These are phyloP conservation scores for Ganaspis brasiliensis DNA, from an alignment of 2,888 invertebrate species.

Conservation along the genomic window DNA sequence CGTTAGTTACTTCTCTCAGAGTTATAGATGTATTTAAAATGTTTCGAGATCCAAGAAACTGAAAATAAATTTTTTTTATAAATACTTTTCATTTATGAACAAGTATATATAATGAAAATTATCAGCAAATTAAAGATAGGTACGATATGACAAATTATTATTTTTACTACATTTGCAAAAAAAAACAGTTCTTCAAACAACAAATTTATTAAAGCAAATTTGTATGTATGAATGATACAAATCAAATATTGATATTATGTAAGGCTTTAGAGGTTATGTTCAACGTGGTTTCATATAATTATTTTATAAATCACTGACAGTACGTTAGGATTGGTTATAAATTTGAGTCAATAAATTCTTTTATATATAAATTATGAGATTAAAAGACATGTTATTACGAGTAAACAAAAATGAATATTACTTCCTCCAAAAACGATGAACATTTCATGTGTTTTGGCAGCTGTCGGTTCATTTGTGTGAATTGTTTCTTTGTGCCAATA, in stretches of 20 bases:
- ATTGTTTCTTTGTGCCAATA: constrained; percentile 82
- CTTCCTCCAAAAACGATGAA: constrained; percentile 83
- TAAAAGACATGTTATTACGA: neutral
- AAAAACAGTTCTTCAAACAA: neutral
- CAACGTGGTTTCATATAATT: constrained; percentile 19
- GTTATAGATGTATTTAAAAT: constrained; percentile 2
- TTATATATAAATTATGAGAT: neutral
- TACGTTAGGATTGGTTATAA: neutral
- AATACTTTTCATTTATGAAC: neutral
- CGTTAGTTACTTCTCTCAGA: constrained; percentile 12
- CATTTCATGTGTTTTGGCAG: constrained; percentile 77
- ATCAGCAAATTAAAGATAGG: too few relatives aligned
- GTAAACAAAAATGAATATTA: constrained; percentile 71
- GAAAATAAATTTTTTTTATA: constrained; percentile 56
- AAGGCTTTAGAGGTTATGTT: constrained; percentile 69
- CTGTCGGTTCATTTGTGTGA: constrained; percentile 82
- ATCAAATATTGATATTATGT: constrained; percentile 65
- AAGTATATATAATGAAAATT: neutral
- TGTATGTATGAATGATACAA: neutral
- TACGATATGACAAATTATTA: too few relatives aligned
- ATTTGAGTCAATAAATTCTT: neutral
- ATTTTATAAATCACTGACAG: constrained; percentile 8
- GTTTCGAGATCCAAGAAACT: constrained; percentile 41
- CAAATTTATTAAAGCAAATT: neutral
- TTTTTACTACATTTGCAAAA: neutral